Conservation (phyloP, 2,113 vertebrate species). For the Okapia johnstoni region DNA sequence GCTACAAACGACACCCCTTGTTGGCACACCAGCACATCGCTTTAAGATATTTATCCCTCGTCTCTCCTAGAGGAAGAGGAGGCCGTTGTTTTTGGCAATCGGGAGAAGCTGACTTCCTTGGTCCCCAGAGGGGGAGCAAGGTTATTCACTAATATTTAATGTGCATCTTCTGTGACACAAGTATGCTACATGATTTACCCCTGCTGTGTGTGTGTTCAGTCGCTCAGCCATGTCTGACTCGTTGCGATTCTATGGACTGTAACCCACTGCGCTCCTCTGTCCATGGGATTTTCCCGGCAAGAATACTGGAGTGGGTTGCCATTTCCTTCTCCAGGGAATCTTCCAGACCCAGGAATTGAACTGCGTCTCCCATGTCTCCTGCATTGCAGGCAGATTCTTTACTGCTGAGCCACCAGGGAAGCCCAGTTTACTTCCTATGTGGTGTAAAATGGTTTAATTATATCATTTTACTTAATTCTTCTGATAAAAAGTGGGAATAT, state of each 20-base stretch:
- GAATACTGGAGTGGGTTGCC: background rate
- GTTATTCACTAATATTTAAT: background rate
- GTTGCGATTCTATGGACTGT: fast-evolving
- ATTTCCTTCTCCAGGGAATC: background rate
- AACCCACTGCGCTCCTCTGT: background rate
- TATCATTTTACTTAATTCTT: background rate
- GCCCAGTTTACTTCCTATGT: background rate
- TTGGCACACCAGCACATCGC: background rate
- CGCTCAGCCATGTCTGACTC: background rate
- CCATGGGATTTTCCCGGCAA: background rate
- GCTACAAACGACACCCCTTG: background rate
- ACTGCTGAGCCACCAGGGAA: background rate
- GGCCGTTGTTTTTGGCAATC: background rate
- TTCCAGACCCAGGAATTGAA: background rate
- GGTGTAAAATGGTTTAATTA: background rate
- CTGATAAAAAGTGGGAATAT: background rate
- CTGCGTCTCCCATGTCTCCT: background rate
- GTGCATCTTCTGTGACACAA: background rate
- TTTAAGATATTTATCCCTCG: too few species aligned
- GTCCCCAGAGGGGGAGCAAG: background rate
- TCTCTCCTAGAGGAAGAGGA: background rate
- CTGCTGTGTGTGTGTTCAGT: background rate
- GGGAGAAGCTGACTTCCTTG: background rate
- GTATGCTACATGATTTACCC: background rate
- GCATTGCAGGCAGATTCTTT: background rate